A percentile compares a stretch with the other conserved stretches of the same genome.
Conservation (phyloP, 2,113 vertebrate genomes). For the Paramisgurnus dabryanus region DNA sequence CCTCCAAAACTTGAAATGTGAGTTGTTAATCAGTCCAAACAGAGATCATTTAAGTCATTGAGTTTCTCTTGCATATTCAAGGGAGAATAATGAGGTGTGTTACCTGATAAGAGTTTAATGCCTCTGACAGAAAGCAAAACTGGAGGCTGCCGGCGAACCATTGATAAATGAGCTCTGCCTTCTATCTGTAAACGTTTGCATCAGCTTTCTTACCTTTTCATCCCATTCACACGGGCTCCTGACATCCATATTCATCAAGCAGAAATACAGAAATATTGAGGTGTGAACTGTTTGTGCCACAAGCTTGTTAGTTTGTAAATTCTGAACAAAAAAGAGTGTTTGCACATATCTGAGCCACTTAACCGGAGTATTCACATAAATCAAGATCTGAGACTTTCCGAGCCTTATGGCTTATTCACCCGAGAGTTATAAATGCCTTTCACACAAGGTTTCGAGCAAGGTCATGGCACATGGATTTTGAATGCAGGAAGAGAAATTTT, state of each 20-base stretch:
- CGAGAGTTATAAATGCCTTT: background rate
- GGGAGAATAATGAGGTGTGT: slow-evolving; percentile 16
- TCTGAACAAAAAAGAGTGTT: background rate
- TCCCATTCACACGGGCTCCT: background rate
- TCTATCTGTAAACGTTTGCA: slow-evolving; percentile 32
- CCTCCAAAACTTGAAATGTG: background rate
- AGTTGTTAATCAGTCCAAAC: slow-evolving; percentile 32
- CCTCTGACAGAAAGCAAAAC: slow-evolving; percentile 3
- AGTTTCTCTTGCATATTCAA: slow-evolving; percentile 29
- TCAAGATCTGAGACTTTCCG: slow-evolving; percentile 4
- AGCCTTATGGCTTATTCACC: slow-evolving; percentile 3
- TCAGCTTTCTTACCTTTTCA: slow-evolving; percentile 6
- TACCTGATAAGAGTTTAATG: slow-evolving; percentile 24
- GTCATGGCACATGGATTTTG: background rate
- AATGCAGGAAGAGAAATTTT: background rate
- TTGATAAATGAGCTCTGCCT: slow-evolving; percentile 34
- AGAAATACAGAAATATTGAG: background rate
- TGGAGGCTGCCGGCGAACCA: background rate
- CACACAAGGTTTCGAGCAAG: background rate
- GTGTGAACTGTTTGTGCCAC: background rate
- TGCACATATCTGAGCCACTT: background rate
- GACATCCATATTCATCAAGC: slow-evolving; percentile 31
- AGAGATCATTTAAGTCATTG: slow-evolving; percentile 36
- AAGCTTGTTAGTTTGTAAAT: background rate
- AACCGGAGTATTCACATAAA: slow-evolving; percentile 14